Evolutionary conservation across 2,797 vertebrate genomes (phyloP), one percentile per base, ranked within the genome.

Genomic region (Halcyon smyrnensis): DNA sequence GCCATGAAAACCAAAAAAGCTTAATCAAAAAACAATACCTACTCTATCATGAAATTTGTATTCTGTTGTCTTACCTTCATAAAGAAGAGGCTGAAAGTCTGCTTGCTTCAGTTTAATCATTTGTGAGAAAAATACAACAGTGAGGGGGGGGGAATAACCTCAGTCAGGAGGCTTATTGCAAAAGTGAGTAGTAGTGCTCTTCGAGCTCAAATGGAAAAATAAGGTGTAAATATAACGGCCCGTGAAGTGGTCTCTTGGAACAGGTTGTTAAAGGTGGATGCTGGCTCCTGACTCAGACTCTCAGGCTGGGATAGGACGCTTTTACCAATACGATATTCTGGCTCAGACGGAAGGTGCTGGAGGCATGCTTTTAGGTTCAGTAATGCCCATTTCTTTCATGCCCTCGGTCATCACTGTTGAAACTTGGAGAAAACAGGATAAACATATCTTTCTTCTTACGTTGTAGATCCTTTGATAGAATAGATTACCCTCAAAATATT

Each of bases 381-480:
- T 62, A 86, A 50, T 27, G n/a, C 5, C 2, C 4, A 9, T 68
- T 81, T 78, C 34, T 70, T 82, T 46, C 12, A 12, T 51, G 19
- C 4, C 37, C 7, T 34, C 8, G 36, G 34, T 67, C 15, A 46
- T 75, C 16, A 14, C 21, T 81, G 34, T 54, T 54, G 21, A 82
- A 84, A 68, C 8, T 45, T 7, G 7, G 36, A 36, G 37, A 8
- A 87, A 54, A 25, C 9, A 28, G 46, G 21, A 10, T 46, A 36
- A 74, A 67, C 5, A 12, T 27, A 7, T 37, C 14, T n/a, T 59
- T 54, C 21, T 67, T 59, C 25, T 59, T 56, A 15, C 0, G 0
- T 17, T 79, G 9, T 53, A 17, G 9, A 34, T 85, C 76, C 16
- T 41, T 45, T 15, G 25, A 15, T 7, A 59, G 28, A 54, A 27